A percentile compares a stretch with the other conserved stretches of the same genome.
Evolutionary conservation across 2,113 vertebrate species (phyloP).

Genomic region (Sapajus apella): DNA sequence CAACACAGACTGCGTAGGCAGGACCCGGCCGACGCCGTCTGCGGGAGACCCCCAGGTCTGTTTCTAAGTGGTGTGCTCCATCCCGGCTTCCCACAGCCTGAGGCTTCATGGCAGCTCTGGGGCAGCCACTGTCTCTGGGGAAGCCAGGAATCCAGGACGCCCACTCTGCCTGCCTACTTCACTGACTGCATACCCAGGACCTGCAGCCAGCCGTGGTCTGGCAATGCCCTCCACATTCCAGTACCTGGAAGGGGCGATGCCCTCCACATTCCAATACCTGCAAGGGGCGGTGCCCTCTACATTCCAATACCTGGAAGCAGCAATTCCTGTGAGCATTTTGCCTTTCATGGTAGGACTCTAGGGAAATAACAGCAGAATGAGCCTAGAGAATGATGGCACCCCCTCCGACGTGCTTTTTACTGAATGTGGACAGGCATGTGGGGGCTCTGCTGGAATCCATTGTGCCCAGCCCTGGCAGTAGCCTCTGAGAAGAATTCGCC

Average conservation of each 20-base stretch:
- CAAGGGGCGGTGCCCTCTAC: rapidly evolving
- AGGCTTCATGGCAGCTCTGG: neutral
- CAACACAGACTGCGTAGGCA: neutral
- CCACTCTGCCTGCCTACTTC: neutral
- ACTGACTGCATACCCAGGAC: neutral
- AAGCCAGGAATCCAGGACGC: neutral
- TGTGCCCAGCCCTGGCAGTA: neutral
- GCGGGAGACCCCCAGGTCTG: neutral
- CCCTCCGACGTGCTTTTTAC: rapidly evolving
- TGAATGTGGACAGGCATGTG: rapidly evolving
- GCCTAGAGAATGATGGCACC: neutral
- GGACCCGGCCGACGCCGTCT: rapidly evolving
- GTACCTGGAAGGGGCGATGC: rapidly evolving
- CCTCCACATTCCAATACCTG: rapidly evolving
- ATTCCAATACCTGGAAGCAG: rapidly evolving
- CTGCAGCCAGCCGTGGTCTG: rapidly evolving
- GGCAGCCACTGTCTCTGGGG: neutral
- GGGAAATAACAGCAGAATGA: neutral
- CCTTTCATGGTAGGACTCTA: neutral
- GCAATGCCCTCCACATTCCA: rapidly evolving
- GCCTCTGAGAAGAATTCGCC: rapidly evolving
- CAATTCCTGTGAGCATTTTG: rapidly evolving
- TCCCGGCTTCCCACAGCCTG: too few species aligned
- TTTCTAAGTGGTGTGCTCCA: rapidly evolving
- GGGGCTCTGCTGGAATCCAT: rapidly evolving